Base-by-base conservation (phyloP, 2,797 vertebrate genomes). In the Siniperca scherzeri region DNA sequence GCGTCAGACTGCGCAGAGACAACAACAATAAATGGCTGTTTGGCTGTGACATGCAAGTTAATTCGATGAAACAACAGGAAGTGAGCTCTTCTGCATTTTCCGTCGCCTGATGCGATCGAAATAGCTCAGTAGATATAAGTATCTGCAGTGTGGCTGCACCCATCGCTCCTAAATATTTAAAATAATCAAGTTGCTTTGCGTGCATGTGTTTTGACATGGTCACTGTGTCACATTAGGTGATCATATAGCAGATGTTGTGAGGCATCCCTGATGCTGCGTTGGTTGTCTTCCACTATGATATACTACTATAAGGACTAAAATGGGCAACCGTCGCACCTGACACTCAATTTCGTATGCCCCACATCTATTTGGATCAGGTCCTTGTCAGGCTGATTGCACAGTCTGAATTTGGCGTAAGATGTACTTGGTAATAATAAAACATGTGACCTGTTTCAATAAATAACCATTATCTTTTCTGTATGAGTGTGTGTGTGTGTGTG, bases 381-480 rank as follows among this genome's bases (percentile, higher is more conserved):
- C 5, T 46, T 65, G 22, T 22, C 6, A 21, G 30, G 59, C 12
- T 53, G 42, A 50, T 38, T 48, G 52, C n/a, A 42, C 2, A 19
- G 72, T 71, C 57, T 55, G 64, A 53, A 70, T 48, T 48, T 17
- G 68, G n/a, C 64, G 52, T 19, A 40, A 55, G 33, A 10, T 56
- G 0, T 16, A 22, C 30, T 64, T 66, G 16, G n/a, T 70, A 56
- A 67, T 27, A 33, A 25, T 27, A 53, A 36, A 82, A 48, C 60
- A n/a, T 69, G 44, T 10, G 14, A 6, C 38, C 61, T 27, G 21
- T 14, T 76, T 5, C 59, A 56, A 81, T 57, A 70, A 75, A 72
- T 53, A 25, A 55, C 30, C 22, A 3, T 16, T 38, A 33, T 60
- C 74, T 21, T 30, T 30, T 30, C 30, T 30, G 30, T 30, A 30